These are phyloP conservation scores for Chydorus sphaericus DNA, from an alignment of 2,888 invertebrate species.

Conservation along the genomic window DNA sequence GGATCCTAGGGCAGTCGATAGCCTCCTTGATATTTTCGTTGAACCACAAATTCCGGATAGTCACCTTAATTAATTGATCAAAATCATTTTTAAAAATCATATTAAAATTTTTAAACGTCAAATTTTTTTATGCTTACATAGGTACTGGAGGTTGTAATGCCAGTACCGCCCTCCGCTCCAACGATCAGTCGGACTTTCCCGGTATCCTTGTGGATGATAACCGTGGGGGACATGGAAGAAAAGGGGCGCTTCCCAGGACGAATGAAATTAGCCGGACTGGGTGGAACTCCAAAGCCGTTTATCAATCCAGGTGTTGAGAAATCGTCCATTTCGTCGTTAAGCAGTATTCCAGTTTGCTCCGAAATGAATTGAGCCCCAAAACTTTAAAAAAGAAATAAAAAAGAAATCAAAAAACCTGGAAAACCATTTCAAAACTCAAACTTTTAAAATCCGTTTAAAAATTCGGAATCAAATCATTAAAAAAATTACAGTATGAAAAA, in stretches of 20 bases:
- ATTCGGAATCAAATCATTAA: too few species aligned
- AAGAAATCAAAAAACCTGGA: too few species aligned
- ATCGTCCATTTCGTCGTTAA: constrained; percentile 85
- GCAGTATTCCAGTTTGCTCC: constrained; percentile 64
- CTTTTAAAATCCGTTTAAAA: too few species aligned
- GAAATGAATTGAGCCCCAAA: constrained; percentile 70
- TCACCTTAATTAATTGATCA: constrained; percentile 42
- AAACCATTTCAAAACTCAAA: too few species aligned
- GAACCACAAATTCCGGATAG: constrained; percentile 58
- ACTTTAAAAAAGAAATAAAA: constrained; percentile 32
- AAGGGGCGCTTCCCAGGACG: constrained; percentile 66
- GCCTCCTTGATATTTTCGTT: constrained; percentile 59
- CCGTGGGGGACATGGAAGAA: constrained; percentile 79
- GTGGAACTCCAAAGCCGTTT: constrained; percentile 56
- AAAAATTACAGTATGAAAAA: too few species aligned
- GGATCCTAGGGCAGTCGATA: constrained; percentile 61
- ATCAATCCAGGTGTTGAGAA: constrained; percentile 55
- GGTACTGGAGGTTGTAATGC: constrained; percentile 36
- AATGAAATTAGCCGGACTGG: constrained; percentile 72
- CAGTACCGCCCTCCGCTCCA: constrained; percentile 41
- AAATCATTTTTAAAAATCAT: too few species aligned
- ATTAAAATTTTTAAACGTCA: not conserved
- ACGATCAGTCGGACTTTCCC: constrained; percentile 31
- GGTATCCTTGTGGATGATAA: constrained; percentile 40
- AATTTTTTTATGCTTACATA: constrained; percentile 22